Percentiles rank a stretch among this genome's conserved stretches.
phyloP scores from a whole-genome alignment of 1,140 invertebrate species.

The Coptotermes formosanus region DNA sequence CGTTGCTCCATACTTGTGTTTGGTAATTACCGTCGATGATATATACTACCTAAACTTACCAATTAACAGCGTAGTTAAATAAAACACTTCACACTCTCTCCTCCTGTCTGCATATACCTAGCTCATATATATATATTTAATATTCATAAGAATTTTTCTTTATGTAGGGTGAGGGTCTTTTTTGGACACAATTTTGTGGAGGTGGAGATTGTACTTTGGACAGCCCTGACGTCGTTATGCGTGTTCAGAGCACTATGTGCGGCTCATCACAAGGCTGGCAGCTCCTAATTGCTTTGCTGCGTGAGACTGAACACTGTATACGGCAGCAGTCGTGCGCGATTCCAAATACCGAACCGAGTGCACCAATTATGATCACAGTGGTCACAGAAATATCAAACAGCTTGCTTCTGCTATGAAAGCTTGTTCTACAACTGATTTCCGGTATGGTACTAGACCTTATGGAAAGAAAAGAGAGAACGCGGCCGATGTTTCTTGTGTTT shows the following conservation, averaged over 20 bases:
- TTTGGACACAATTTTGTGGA: no score
- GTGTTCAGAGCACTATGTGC: not conserved
- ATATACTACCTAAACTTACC: no score
- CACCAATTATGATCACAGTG: not conserved
- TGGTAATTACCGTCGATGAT: no score
- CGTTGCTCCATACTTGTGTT: no score
- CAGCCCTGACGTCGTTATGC: not conserved
- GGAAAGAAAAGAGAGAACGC: not conserved
- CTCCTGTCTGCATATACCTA: no score
- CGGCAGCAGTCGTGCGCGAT: not conserved
- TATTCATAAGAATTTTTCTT: no score
- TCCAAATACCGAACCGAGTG: not conserved
- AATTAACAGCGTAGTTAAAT: no score
- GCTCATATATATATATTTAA: no score
- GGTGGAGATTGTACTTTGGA: not conserved
- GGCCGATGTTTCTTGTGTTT: not conserved
- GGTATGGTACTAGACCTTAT: not conserved
- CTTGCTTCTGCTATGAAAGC: not conserved
- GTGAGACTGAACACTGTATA: not conserved
- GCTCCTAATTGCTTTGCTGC: constrained; percentile 4
- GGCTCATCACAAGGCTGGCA: not conserved
- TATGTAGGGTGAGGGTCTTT: no score
- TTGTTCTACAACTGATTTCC: constrained; percentile 1
- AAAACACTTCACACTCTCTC: no score
- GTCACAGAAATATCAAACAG: not conserved